Percentiles rank a stretch among this genome's conserved stretches.
phyloP scores from a whole-genome alignment of 2,888 invertebrate species.

The Gryllus longicercus region DNA sequence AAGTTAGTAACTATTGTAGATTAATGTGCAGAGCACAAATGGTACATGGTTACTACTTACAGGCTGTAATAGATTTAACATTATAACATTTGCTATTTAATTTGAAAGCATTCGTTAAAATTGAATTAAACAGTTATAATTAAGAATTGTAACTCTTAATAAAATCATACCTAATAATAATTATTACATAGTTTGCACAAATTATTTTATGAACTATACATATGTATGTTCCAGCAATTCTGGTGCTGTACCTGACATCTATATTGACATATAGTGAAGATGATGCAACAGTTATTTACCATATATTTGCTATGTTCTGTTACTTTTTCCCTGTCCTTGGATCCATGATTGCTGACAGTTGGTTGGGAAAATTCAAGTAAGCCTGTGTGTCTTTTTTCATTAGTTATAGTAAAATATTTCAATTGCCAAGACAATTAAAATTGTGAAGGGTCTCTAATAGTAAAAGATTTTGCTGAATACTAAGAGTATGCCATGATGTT shows the following conservation, averaged over 20 bases:
- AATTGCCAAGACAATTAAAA: too few species aligned
- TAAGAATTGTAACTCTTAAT: too few species aligned
- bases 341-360: slow-evolving; percentile 90
- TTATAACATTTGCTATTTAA: slow-evolving; percentile 9
- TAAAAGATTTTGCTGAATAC: too few species aligned
- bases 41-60: slow-evolving; percentile 26
- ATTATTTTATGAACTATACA: too few species aligned
- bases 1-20: too few species aligned
- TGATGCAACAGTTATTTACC: slow-evolving; percentile 81
- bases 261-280: slow-evolving; percentile 70
- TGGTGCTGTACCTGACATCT: slow-evolving; percentile 81
- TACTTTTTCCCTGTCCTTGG: slow-evolving; percentile 88
- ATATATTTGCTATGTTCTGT: slow-evolving; percentile 82
- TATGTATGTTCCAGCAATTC: slow-evolving; percentile 68
- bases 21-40: too few species aligned
- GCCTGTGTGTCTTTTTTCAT: slow-evolving; percentile 26
- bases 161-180: too few species aligned
- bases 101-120: neutral
- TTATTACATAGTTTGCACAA: too few species aligned
- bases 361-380: slow-evolving; percentile 80
- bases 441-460: too few species aligned
- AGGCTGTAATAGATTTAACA: neutral
- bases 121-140: too few species aligned
- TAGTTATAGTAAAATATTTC: too few species aligned
- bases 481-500: too few species aligned